A percentile compares a stretch with the other conserved stretches of the same genome.
Evolutionary conservation across 2,888 invertebrate species (phyloP).

Genomic region (Esperia sulphurella): DNA sequence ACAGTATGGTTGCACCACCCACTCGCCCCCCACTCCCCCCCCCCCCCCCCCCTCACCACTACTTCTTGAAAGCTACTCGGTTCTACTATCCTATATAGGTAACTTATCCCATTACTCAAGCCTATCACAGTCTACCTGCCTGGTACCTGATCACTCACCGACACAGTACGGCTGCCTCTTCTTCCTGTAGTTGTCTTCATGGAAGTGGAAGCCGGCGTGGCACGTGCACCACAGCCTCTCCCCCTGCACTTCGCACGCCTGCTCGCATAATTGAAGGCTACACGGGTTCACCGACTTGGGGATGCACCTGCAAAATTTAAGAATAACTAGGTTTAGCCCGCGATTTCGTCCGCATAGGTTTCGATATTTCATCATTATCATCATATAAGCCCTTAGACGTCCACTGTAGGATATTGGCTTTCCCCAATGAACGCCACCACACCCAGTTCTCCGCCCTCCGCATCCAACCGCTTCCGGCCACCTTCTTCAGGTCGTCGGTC

Average conservation of each 20-base stretch:
- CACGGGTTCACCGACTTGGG: conserved; percentile 81
- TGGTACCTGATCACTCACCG: conserved; percentile 45
- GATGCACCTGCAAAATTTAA: conserved; percentile 71
- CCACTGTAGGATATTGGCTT: too few species aligned
- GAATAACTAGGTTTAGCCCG: conserved; percentile 15
- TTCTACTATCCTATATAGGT: conserved; percentile 71
- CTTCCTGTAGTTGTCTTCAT: conserved; percentile 75
- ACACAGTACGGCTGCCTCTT: conserved; percentile 81
- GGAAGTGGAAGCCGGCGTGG: conserved; percentile 81
- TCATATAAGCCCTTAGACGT: too few species aligned
- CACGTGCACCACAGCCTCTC: conserved; percentile 83
- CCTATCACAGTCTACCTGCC: background rate
- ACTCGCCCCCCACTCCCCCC: too few species aligned
- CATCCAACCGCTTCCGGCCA: too few species aligned
- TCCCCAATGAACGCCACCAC: too few species aligned
- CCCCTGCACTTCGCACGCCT: conserved; percentile 81
- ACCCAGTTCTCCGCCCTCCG: too few species aligned
- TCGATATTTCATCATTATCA: too few species aligned
- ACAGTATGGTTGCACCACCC: too few species aligned
- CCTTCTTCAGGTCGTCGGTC: too few species aligned
- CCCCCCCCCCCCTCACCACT: too few species aligned
- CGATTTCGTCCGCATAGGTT: too few species aligned
- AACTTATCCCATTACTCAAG: background rate
- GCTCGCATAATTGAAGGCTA: conserved; percentile 82
- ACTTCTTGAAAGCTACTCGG: too few species aligned